A percentile compares a stretch with the other conserved stretches of the same genome.
phyloP scores from a whole-genome alignment of 2,888 invertebrate species.

The Sicus ferrugineus region DNA sequence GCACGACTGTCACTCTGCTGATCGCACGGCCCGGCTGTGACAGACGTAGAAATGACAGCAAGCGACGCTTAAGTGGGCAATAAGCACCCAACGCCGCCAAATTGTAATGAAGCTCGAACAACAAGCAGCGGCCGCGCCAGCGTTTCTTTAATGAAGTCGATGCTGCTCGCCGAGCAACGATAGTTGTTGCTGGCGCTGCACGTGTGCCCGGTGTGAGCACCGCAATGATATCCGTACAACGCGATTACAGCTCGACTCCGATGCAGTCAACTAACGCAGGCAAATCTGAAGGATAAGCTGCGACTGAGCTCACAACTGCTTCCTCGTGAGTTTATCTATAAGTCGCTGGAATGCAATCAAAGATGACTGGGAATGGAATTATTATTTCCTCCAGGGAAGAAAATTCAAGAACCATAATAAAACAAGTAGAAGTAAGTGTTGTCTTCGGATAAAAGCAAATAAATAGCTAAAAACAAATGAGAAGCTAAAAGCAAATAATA shows the following conservation, averaged over 20 bases:
- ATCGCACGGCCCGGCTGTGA: slow-evolving; percentile 1
- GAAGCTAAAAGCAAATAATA: too few relatives aligned
- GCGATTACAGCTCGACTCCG: slow-evolving; percentile 12
- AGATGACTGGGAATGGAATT: too few relatives aligned
- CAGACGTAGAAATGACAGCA: slow-evolving; percentile 31
- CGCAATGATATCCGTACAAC: slow-evolving; percentile 16
- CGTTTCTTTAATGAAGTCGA: slow-evolving; percentile 16
- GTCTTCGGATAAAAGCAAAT: too few relatives aligned
- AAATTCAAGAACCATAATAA: too few relatives aligned
- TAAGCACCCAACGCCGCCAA: slow-evolving; percentile 21
- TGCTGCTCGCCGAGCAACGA: not conserved
- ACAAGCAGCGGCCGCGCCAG: not conserved
- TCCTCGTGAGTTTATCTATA: too few relatives aligned
- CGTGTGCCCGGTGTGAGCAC: not conserved
- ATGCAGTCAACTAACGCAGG: not conserved
- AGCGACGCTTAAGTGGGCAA: slow-evolving; percentile 28
- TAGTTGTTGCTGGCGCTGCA: too few relatives aligned
- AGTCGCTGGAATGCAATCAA: too few relatives aligned
- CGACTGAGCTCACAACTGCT: too few relatives aligned
- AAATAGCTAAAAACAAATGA: too few relatives aligned
- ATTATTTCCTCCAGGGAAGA: too few relatives aligned
- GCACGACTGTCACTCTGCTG: not conserved
- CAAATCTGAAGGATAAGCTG: too few relatives aligned
- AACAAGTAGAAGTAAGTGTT: too few relatives aligned
- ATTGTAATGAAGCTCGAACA: slow-evolving; percentile 11